phyloP scores from a whole-genome alignment of 2,797 vertebrate genomes.

The Enteromius anoplus region DNA sequence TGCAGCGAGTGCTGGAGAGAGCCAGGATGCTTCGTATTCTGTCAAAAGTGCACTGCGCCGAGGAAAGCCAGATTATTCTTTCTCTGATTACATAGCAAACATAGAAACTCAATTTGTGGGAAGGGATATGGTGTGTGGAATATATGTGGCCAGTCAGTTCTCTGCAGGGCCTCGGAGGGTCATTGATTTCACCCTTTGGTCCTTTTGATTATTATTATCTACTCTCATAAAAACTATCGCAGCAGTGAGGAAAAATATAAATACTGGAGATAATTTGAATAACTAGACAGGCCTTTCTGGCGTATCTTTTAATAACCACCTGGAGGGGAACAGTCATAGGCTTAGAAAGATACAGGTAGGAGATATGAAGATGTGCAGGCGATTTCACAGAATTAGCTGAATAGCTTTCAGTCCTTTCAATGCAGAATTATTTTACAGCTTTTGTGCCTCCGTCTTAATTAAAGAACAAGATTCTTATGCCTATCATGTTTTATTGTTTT shows the following conservation, averaged over 20 bases:
- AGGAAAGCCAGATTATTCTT: conserved; percentile 23
- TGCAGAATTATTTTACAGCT: conserved; percentile 31
- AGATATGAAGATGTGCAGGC: conserved; percentile 57
- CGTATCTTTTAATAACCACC: conserved; percentile 60
- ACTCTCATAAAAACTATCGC: conserved; percentile 25
- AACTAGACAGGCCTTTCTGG: conserved; percentile 46
- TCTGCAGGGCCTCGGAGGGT: conserved; percentile 31
- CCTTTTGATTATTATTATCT: conserved; percentile 44
- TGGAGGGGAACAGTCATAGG: conserved; percentile 44
- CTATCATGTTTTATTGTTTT: conserved; percentile 31
- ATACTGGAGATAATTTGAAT: conserved; percentile 28
- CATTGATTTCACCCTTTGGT: conserved; percentile 40
- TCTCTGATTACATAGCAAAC: conserved; percentile 39
- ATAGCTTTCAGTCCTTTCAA: conserved; percentile 50
- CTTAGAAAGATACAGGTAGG: conserved; percentile 50
- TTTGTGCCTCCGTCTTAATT: conserved; percentile 23
- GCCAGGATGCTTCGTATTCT: conserved; percentile 44
- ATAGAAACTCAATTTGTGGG: conserved; percentile 25
- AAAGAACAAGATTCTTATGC: conserved; percentile 21
- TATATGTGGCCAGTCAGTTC: conserved; percentile 19
- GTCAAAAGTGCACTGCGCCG: conserved; percentile 24
- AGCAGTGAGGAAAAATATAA: conserved; percentile 33
- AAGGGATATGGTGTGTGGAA: conserved; percentile 7
- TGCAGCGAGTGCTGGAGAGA: conserved; percentile 38
- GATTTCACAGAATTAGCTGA: conserved; percentile 59